Base-by-base conservation (phyloP, 2,888 invertebrate species). In the Melanotus villosus region DNA sequence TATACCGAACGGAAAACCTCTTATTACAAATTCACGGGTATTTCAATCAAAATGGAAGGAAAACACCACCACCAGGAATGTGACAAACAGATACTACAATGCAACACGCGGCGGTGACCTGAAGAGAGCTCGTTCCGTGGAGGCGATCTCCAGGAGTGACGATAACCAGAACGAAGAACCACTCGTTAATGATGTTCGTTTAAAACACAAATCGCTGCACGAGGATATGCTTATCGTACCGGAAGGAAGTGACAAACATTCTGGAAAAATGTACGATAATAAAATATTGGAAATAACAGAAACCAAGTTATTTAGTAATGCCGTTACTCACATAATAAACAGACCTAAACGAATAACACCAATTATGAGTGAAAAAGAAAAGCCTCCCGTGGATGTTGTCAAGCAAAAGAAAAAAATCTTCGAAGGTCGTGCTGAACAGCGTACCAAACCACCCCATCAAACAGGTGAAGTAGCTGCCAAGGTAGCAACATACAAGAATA, bases 321-420 rank as follows among this genome's bases (percentile, higher is more conserved):
- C 59, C 14, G 23, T 65, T 18, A 45, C 47, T 47, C 65, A 71
- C 18, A 68, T 45, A 47, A 62, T 71, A 38, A 88, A 89, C 77
- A 85, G 86, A 82, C 88, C 89, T 74, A 88, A 91, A 78, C 89
- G 89, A 78, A 88, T 90, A 76, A 88, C 86, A 74, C 91, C 88
- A 0, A 85, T 92, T 50, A 87, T 92, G 78, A 90, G 90, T 76
- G 92, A 92, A 74, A 90, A 90, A 10, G 95, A 95, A 79, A 88
- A 95, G 54, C 97, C 97, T 1, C 96, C 96, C 14, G 92, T 93
- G 0, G 96, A 97, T 86, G 90, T 96, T 74, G 97, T 97, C 68
- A 94, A 93, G 78, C 92, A 94, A 70, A 92, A 95, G 10, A 89
- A 95, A 71, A 90, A 92, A 80, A 91, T 95, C 80, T 97, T 96